Evolutionary conservation across 2,113 vertebrate genomes (phyloP), one percentile per base, ranked within the genome.

Genomic region (Struthidea cinerea): DNA sequence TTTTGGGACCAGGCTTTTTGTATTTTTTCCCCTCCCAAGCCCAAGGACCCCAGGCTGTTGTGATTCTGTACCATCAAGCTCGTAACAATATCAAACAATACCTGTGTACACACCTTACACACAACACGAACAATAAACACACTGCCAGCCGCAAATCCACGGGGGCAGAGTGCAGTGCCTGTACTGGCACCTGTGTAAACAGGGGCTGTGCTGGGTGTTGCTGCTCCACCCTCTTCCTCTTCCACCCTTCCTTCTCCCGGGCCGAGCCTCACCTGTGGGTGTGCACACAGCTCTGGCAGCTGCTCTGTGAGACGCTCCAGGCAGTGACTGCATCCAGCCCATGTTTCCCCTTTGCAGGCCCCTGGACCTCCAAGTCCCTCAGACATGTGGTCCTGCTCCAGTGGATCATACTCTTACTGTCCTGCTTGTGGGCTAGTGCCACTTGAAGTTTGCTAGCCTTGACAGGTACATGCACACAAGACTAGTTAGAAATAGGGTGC

Each of bases 121-220:
- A 3, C 55, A 16, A 1, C 11, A 1, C 9, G 2, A 26, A 71
- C 53, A 35, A 3, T 6, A n/a, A 55, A 52, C 27, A 13, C 32
- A 1, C 8, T 32, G 56, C 50, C 75, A 61, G 67, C 19, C 20
- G 10, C 26, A 27, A 8, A n/a, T 9, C 11, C 22, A 0, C 26
- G 4, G 11, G 14, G 33, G 26, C 64, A 60, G 71, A n/a, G 68
- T 37, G 35, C 53, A 16, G 77, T 9, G 39, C 57, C 16, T 75
- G 35, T 39, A 0, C 26, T 24, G 39, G 57, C 77, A 59, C 88
- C 81, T 55, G 47, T 37, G 77, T 37, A 39, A 96, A 61, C 41
- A 46, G 11, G 3, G 27, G 3, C 50, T 41, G 10, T 8, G 4
- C 61, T 71, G 2, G 15, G 2, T 32, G 0, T 19, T n/a, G 11